These are phyloP conservation scores for Onychostruthus taczanowskii DNA, from an alignment of 2,113 vertebrate species.

Conservation along the genomic window DNA sequence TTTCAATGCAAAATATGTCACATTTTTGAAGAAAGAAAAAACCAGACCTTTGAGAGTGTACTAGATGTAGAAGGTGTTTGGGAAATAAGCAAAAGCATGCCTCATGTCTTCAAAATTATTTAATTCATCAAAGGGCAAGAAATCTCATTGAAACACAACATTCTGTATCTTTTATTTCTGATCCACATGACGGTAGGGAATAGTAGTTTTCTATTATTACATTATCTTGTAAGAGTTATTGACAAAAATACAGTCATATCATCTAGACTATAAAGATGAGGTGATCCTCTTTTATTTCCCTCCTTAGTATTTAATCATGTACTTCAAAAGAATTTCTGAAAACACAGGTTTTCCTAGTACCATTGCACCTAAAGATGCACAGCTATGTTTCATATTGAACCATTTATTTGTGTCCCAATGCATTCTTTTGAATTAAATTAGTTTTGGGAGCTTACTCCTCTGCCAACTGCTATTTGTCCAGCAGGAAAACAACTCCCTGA, in stretches of 20 bases:
- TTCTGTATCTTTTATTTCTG: neutral
- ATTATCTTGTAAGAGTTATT: neutral
- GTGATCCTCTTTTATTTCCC: neutral
- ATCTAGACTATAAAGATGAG: neutral
- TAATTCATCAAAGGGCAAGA: neutral
- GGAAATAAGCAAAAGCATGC: neutral
- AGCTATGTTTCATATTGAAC: neutral
- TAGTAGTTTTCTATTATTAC: neutral
- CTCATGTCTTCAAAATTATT: neutral
- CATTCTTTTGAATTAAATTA: constrained; percentile 67
- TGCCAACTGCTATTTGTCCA: constrained; percentile 70
- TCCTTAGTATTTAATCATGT: neutral
- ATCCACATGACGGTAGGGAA: neutral
- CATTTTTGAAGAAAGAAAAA: constrained; percentile 24
- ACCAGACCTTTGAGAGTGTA: neutral
- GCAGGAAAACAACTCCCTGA: constrained; percentile 57
- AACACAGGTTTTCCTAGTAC: constrained; percentile 4
- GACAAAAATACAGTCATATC: neutral
- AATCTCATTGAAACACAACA: neutral
- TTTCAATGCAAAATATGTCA: constrained; percentile 32
- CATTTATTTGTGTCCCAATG: constrained; percentile 47
- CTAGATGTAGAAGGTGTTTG: neutral
- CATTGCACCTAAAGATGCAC: neutral
- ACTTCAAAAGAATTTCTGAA: constrained; percentile 26
- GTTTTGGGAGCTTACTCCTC: constrained; percentile 33